Base-by-base conservation (phyloP, 2,797 vertebrate species). In the Esox masquinongy region DNA sequence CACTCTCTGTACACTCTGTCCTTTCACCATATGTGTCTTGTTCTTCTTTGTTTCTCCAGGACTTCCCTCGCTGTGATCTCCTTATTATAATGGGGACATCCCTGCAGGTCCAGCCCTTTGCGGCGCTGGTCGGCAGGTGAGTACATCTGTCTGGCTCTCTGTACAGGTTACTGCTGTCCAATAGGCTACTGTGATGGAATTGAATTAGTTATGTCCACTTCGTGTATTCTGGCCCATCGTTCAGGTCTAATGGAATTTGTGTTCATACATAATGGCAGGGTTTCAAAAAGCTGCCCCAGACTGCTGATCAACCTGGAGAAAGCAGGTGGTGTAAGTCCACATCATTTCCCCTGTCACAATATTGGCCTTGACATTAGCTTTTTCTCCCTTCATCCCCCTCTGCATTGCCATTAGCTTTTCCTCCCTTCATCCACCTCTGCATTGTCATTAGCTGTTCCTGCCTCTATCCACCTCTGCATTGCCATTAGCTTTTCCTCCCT, bases 251-350 rank as follows among this genome's bases (percentile, higher is more conserved):
- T 5, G 64, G 8, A 31, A 22, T 75, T 17, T 68, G 6, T 68
- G 17, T 34, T 56, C 79, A 9, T 43, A 43, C 39, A 9, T 43
- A 43, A 43, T 43, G 39, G 39, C 84, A 98, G 96, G 84, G 96
- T 96, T 19, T 92, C 96, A 3, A 94, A 94, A 43, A 93, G 91
- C 70, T 96, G 95, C 31, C 96, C 97, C 0, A 93, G 96, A 56
- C 92, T 98, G 73, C 94, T 97, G 72, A 97, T 98, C 80, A 98
- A 98, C 88, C 96, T 96, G 93, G 97, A 98, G 85, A 97, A 95
- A 86, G 89, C 95, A 0, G 96, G 96, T 67, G 91, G 96, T 94
- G 96, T 97, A 73, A 90, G 89, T 15, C 19, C 39, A 16, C n/a
- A 36, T 50, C 15, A 15, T 11, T 72, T 29, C 34, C 7, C 8